Evolutionary conservation across 2,797 vertebrate species (phyloP), one percentile per base, ranked within the genome.

Genomic region (Danionella dracula): DNA sequence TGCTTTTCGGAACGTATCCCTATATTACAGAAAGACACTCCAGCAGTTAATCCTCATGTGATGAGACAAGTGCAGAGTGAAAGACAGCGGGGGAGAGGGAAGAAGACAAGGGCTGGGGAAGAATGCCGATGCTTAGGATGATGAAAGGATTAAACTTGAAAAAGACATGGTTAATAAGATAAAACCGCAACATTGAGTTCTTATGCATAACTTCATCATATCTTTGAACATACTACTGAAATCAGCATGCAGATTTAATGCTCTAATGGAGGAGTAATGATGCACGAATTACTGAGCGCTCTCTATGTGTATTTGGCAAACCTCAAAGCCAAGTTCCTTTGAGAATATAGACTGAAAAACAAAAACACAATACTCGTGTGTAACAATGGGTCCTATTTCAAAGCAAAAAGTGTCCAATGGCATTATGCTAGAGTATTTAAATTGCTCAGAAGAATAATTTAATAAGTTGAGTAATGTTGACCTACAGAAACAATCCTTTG

Each of bases 1-100:
- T 99, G 94, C 97, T 99, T 97, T 98, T 99, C 86, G 96, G 95
- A 94, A 99, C 93, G 92, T 98, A 98, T 86, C 93, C 97, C 97
- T 99, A 92, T 80, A 93, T 97, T 86, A 93, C 90, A 96, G 93
- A 96, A 81, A 98, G 91, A 99, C 90, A 95, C 94, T 97, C 82
- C 85, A 90, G 89, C 86, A 84, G 92, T 99, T 98, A 99, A 90
- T 92, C 68, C 55, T 82, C 67, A 76, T 69, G 57, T 19, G 71
- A 73, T 42, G 71, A 64, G 51, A 57, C 19, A 76, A 6, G 23
- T 27, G 23, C 23, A 45, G 34, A 65, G 34, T 16, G 40, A 55
- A 12, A 61, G 60, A 76, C 38, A 74, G 57, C 64, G 29, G 53
- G 60, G 46, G 13, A 41, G 20, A 40, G 19, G 46, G 19, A 46